Evolutionary conservation across 2,888 invertebrate genomes (phyloP), one percentile per base, ranked within the genome.

Genomic region (Nezara viridula): DNA sequence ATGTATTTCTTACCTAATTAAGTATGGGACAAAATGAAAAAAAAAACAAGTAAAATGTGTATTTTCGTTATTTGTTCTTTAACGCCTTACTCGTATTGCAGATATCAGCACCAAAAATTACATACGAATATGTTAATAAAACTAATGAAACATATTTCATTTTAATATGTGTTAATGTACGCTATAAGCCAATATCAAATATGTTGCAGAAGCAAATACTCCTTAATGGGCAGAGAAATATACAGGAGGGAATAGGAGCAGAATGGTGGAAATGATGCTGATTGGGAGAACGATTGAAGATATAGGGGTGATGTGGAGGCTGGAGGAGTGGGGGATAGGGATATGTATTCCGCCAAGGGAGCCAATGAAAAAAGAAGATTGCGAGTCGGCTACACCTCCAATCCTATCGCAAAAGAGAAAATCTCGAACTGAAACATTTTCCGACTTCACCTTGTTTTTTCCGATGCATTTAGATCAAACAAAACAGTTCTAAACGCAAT

Each of bases 341-440:
- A 66, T 66, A 66, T 66, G 66, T 66, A 66, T 66, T 66, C 66
- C 66, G 19, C 60, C 60, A 3, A 3, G 27, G 60, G 27, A 60
- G 60, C 60, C 60, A 60, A 60, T 60, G 60, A 60, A 60, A 60
- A 60, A 27, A 14, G n/a, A n/a, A 55, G 55, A 60, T 60, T n/a
- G 60, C 66, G 66, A 32, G 32, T 32, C 66, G 14, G 66, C 32
- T 66, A 32, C 19, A 19, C 66, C 32, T 2, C 16, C 66, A 32
- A 32, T 32, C 32, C 66, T 32, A 32, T 32, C 27, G 32, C 66
- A 10, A 66, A 66, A 66, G 32, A 27, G 32, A 66, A 66, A 66
- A 32, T 37, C 16, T 19, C 32, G 16, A 66, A 66, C 19, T 4
- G 16, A 19, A 66, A 66, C 14, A 66, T 27, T 16, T 66, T 66